A percentile compares a stretch with the other conserved stretches of the same genome.
Evolutionary conservation across 2,113 vertebrate genomes (phyloP).

Genomic region (Tetrao urogallus): DNA sequence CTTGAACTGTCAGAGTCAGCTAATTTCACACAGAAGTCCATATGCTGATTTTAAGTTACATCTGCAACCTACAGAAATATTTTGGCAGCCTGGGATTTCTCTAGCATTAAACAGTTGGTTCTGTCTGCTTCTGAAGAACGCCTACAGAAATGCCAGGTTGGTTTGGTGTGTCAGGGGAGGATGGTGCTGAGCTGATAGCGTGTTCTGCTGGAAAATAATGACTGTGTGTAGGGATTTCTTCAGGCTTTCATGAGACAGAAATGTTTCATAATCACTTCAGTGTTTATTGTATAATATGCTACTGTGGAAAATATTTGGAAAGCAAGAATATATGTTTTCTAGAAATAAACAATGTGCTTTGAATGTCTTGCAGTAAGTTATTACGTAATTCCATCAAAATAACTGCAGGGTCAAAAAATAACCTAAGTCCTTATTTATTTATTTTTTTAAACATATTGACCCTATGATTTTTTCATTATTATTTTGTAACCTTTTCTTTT

Average conservation of each 20-base stretch:
- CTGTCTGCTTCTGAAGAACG: background rate
- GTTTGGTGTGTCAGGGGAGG: background rate
- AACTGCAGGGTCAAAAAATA: background rate
- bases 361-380: slow-evolving; percentile 2
- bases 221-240: fast-evolving
- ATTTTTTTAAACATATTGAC: slow-evolving; percentile 14
- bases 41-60: background rate
- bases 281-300: background rate
- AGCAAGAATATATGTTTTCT: slow-evolving; percentile 67
- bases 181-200: background rate
- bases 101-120: background rate
- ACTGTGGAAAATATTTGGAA: slow-evolving; percentile 2
- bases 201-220: background rate
- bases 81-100: background rate
- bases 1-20: background rate
- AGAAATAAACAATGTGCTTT: background rate
- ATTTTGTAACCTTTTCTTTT: background rate
- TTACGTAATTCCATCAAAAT: background rate
- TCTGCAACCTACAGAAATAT: background rate
- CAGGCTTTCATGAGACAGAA: background rate
- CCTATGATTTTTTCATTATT: background rate
- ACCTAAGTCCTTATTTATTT: background rate
- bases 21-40: fast-evolving
- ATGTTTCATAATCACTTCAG: background rate
- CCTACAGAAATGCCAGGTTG: background rate